Evolutionary conservation across 1,140 invertebrate genomes (phyloP).

Genomic region (Radopholus similis): DNA sequence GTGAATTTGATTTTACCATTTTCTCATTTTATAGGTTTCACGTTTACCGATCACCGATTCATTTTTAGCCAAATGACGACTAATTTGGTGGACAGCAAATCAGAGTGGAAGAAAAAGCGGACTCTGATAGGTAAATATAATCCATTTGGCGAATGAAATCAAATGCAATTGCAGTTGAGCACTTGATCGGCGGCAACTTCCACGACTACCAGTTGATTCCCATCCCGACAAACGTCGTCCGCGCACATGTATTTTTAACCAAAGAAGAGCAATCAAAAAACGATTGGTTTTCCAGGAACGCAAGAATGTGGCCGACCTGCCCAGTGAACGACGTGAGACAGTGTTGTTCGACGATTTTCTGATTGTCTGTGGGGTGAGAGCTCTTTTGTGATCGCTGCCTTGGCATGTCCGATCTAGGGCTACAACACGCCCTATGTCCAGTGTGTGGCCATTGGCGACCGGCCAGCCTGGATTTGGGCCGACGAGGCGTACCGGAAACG

Average conservation of each 20-base stretch:
- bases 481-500: not conserved
- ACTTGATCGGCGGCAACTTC: constrained; percentile 20
- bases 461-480: not conserved
- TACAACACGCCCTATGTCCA: constrained; percentile 23
- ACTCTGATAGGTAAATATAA: too few relatives aligned
- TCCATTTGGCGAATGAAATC: too few relatives aligned
- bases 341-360: constrained; percentile 23
- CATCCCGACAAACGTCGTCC: constrained; percentile 18
- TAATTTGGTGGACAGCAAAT: too few relatives aligned
- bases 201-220: constrained; percentile 12
- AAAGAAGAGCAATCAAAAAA: not conserved
- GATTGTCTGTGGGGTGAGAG: constrained; percentile 11
- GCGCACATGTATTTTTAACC: constrained; percentile 6
- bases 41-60: too few relatives aligned
- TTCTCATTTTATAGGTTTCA: too few relatives aligned
- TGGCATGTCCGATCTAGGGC: constrained; percentile 17
- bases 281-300: constrained; percentile 11
- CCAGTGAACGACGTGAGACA: constrained; percentile 1
- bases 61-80: too few relatives aligned
- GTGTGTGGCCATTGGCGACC: constrained; percentile 1
- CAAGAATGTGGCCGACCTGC: constrained; percentile 1
- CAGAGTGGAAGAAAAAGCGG: too few relatives aligned
- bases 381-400: not conserved
- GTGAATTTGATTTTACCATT: too few relatives aligned
- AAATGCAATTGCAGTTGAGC: constrained; percentile 14